Evolutionary conservation across 1,140 invertebrate species (phyloP).

Genomic region (Pemphigus obesinymphae): DNA sequence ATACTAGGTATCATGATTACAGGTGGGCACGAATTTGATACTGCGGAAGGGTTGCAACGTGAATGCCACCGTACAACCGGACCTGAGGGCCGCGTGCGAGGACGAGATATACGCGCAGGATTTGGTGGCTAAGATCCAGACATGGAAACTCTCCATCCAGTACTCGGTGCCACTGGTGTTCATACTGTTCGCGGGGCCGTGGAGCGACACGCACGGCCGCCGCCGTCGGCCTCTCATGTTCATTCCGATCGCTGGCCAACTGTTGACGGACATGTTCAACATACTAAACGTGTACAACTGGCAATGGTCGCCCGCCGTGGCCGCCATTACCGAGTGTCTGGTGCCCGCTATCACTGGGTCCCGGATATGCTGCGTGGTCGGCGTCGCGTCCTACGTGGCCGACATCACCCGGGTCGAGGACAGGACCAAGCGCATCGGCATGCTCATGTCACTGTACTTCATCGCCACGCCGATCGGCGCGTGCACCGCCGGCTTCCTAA

Average conservation of each 20-base stretch:
- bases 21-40: constrained; percentile 42
- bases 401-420: constrained; percentile 35
- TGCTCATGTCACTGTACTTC: constrained; percentile 35
- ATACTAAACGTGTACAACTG: constrained; percentile 43
- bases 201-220: constrained; percentile 45
- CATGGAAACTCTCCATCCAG: constrained; percentile 46
- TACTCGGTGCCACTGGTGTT: constrained; percentile 46
- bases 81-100: constrained; percentile 14
- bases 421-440: constrained; percentile 35
- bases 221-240: constrained; percentile 53
- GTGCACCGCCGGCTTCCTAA: constrained; percentile 25
- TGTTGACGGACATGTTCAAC: constrained; percentile 33
- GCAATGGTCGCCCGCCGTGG: constrained; percentile 42
- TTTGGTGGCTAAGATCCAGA: constrained; percentile 45
- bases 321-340: constrained; percentile 43
- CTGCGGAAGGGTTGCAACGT: constrained; percentile 42
- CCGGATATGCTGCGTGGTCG: constrained; percentile 10
- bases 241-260: constrained; percentile 48
- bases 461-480: constrained; percentile 38
- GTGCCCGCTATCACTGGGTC: constrained; percentile 31
- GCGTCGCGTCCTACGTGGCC: constrained; percentile 35
- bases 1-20: too few species aligned
- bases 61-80: constrained; percentile 12
- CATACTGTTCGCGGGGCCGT: constrained; percentile 47
- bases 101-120: constrained; percentile 45